Evolutionary conservation across 2,888 invertebrate species (phyloP), one percentile per base, ranked within the genome.

Genomic region (Drosophila ezoana): DNA sequence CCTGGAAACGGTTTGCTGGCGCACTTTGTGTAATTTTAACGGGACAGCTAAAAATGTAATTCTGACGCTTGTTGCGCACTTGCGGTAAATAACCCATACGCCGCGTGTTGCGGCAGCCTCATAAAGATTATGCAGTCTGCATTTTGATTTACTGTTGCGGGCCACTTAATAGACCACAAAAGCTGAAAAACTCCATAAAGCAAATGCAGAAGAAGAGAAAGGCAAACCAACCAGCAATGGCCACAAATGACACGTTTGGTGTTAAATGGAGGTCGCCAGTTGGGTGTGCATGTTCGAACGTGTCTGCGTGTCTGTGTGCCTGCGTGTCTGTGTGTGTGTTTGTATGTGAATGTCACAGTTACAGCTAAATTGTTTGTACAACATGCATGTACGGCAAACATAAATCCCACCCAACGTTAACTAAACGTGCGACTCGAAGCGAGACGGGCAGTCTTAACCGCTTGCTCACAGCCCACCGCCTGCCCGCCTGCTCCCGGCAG

Each of bases 301-400:
- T 63, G 53, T 28, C 1, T 16, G 18, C 28, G 33, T 45, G 28
- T 56, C n/a, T 13, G 48, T 52, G 41, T 28, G 28, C 2, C 8
- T 28, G 28, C 2, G 23, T 23, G 6, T 8, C 8, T 23, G 44
- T 54, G 59, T 54, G 40, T 61, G 32, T 37, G n/a, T 9, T 14
- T 35, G 44, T 48, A 53, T 60, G 52, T 47, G 48, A 49, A 66
- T 68, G 87, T 76, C 78, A 83, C 80, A 87, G 90, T 88, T 82
- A 89, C 85, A 85, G 81, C 83, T 89, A 88, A 90, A 91, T 87
- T 89, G 88, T 87, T 90, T 90, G 90, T 83, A 72, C 72, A 81
- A 90, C 87, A 87, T 87, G 89, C 89, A 89, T 89, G 89, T 80
- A 77, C 73, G 76, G 82, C 90, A 87, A 81, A 80, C 76, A 86